Base-by-base conservation (phyloP, 2,888 invertebrate genomes). In the Diarsia rubi region DNA sequence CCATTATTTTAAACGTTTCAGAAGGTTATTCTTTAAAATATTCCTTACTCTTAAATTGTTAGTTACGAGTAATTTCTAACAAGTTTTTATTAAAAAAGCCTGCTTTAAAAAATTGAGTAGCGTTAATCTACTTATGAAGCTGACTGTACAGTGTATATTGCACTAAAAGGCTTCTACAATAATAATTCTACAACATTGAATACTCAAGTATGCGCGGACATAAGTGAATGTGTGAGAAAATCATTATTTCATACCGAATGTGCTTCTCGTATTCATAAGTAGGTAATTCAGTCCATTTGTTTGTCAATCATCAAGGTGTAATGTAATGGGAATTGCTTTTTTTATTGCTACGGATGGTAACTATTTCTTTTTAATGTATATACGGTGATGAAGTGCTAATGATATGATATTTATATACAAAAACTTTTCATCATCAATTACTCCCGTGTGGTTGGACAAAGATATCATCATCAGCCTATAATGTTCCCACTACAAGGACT, bases 171-270 rank as follows among this genome's bases (percentile, higher is more conserved):
- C 19, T 69, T 72, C 44, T 60, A 67, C 16, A 75, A 57, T 65
- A 31, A 63, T 44, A 54, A n/a, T 21, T 21, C 27, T 19, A 60
- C 21, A 64, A 64, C 44, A 24, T 49, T 75, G 37, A 65, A 54
- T 44, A 54, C 42, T 42, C 59, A 70, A 66, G 60, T 44, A 69
- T 37, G 45, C 47, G 52, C 63, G 70, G 76, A 78, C 71, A 49
- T 31, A 68, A 83, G 87, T 83, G 87, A 88, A 86, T 84, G 86
- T 87, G 86, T 86, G 85, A 85, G 87, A 88, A 87, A 83, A 88
- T 88, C 75, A 86, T 82, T 88, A 89, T 83, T 79, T 79, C 81
- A 79, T 82, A 79, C 81, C 75, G 75, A 84, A 80, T 82, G 79
- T 78, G 83, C 80, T 88, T 88, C 86, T 82, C 88, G 82, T 87